phyloP scores from a whole-genome alignment of 2,888 invertebrate species.

The Helleia helle region DNA sequence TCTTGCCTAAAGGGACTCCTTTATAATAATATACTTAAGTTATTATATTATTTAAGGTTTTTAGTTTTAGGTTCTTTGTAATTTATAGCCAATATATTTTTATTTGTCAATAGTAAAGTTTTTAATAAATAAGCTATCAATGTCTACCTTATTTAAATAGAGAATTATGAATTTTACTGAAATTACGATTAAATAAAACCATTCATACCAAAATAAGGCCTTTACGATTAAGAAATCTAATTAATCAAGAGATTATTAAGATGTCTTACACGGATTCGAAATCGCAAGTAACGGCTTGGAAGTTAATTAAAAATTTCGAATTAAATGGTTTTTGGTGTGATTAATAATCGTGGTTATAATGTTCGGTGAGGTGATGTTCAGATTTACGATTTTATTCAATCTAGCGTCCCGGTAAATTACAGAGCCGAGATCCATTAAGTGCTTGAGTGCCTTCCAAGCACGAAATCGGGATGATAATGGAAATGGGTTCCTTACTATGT shows the following conservation, averaged over 20 bases:
- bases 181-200: background rate
- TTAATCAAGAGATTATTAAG: constrained; percentile 1
- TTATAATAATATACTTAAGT: too few relatives aligned
- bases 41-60: too few relatives aligned
- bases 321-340: constrained; percentile 23
- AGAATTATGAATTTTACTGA: background rate
- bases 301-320: constrained; percentile 57
- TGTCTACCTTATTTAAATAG: too few relatives aligned
- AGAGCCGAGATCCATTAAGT: constrained; percentile 70
- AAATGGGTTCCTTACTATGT: constrained; percentile 66
- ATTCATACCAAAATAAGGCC: background rate
- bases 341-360: background rate
- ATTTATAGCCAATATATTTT: too few relatives aligned
- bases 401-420: constrained; percentile 65
- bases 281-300: background rate
- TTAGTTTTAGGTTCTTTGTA: too few relatives aligned
- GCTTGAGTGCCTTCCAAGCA: constrained; percentile 70
- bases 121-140: too few relatives aligned
- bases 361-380: constrained; percentile 5
- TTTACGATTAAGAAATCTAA: background rate
- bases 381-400: constrained; percentile 65
- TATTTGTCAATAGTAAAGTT: too few relatives aligned
- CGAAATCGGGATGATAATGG: constrained; percentile 70
- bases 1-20: too few relatives aligned
- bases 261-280: background rate